Base-by-base conservation (phyloP, 2,113 vertebrate species). In the Passer montanus region DNA sequence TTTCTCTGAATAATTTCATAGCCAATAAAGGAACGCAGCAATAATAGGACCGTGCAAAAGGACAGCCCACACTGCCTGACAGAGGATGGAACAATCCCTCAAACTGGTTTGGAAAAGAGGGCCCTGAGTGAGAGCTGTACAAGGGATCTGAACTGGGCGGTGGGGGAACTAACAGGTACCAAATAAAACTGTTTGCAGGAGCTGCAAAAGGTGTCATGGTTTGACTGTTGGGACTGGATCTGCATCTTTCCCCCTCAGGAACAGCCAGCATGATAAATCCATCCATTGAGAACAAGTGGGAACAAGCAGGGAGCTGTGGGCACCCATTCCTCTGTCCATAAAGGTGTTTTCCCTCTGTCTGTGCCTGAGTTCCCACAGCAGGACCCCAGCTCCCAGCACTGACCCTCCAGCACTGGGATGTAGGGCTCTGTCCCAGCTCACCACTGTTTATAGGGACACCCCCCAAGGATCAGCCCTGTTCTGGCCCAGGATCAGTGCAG, bases 151-250 rank as follows among this genome's bases (percentile, higher is more conserved):
- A 26, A 31, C 55, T 20, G 37, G 41, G 21, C 35, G 35, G 35
- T 37, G 35, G 43, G 21, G 14, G 14, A 15, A 43, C 44, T 47
- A 55, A 18, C 39, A 2, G 1, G 6, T 90, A 50, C 60, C 60
- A 1, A 97, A 96, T 97, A 96, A 95, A 96, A 59, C 11, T 62
- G 13, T 52, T 81, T 43, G 47, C 56, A 79, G 58, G 58, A 92
- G 37, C 62, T 62, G 50, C 0, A 2, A 37, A n/a, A 50, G 44
- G 6, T 44, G 44, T 89, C 28, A 33, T 83, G 46, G 53, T 41
- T 58, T 85, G 13, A 78, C 43, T 90, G 5, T 47, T n/a, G 60
- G 80, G 23, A 31, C 31, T 52, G n/a, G 20, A 9, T 23, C 53
- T 68, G 41, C 52, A 12, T 15, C 12, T 21, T 66, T 60, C 22